Conservation (phyloP, 2,888 invertebrate species). For the Phengaris arion region DNA sequence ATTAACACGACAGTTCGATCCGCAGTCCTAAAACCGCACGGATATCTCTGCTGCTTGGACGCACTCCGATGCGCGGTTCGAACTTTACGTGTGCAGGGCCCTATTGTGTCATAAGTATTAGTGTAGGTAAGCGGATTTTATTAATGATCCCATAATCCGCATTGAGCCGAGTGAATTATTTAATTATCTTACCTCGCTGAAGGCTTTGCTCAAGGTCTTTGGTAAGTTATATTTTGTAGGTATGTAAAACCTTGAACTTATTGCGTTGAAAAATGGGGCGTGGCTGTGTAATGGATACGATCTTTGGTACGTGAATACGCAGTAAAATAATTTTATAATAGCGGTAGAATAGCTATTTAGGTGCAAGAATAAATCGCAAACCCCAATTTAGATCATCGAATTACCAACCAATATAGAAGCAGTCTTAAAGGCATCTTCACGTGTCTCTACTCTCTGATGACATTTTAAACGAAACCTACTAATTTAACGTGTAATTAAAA, state of each 20-base stretch:
- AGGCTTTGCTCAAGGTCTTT: neutral
- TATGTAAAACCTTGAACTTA: neutral
- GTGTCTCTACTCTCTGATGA: too few species aligned
- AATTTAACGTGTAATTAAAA: neutral
- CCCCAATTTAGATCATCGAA: too few species aligned
- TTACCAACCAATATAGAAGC: too few species aligned
- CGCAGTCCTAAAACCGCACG: too few species aligned
- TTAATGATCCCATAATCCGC: constrained; percentile 16
- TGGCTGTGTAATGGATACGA: neutral
- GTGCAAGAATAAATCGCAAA: too few species aligned
- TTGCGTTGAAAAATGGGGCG: neutral
- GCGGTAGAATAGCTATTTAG: too few species aligned
- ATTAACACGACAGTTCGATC: too few species aligned
- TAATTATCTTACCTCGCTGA: neutral
- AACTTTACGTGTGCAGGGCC: neutral
- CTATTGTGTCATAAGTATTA: neutral
- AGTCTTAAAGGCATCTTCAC: too few species aligned
- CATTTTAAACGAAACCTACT: neutral
- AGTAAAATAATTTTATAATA: too few species aligned
- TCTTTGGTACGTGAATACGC: neutral
- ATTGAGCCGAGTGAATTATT: constrained; percentile 3
- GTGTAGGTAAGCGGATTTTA: constrained; percentile 19
- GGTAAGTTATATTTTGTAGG: too few species aligned
- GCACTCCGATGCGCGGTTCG: too few species aligned
- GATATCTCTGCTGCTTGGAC: too few species aligned